phyloP scores from a whole-genome alignment of 2,888 invertebrate genomes.

The Agrotis puta region DNA sequence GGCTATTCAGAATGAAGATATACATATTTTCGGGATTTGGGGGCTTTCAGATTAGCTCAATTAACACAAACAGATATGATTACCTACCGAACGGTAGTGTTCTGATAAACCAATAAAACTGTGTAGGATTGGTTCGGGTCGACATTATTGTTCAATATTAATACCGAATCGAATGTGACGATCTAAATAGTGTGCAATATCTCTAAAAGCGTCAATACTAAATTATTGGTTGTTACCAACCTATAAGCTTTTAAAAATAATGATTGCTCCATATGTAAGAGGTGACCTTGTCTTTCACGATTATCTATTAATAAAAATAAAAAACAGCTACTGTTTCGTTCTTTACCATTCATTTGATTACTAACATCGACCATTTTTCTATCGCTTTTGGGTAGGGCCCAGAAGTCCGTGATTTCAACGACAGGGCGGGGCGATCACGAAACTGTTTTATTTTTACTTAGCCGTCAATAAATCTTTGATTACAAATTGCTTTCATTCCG shows the following conservation, averaged over 20 bases:
- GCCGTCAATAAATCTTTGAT: slow-evolving; percentile 60
- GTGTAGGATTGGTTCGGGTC: not conserved
- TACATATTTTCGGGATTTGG: not conserved
- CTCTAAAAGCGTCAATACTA: slow-evolving; percentile 24
- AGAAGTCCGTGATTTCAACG: slow-evolving; percentile 47
- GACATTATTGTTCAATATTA: not conserved
- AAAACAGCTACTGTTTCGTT: slow-evolving; percentile 48
- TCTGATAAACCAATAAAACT: not conserved
- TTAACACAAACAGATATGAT: too few relatives aligned
- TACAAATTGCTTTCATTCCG: slow-evolving; percentile 52
- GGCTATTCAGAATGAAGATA: too few relatives aligned
- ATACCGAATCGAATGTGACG: not conserved
- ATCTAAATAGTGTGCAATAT: too few relatives aligned
- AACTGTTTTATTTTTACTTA: slow-evolving; percentile 53
- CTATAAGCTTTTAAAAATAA: slow-evolving; percentile 56
- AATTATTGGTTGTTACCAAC: slow-evolving; percentile 43
- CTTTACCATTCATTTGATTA: slow-evolving; percentile 52
- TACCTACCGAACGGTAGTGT: not conserved
- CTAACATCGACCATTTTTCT: slow-evolving; percentile 52
- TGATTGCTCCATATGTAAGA: slow-evolving; percentile 43
- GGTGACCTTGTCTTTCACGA: slow-evolving; percentile 53
- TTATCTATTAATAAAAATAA: slow-evolving; percentile 30
- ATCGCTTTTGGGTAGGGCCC: slow-evolving; percentile 60
- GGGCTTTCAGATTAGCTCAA: not conserved
- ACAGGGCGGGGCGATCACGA: slow-evolving; percentile 51